Evolutionary conservation across 2,797 vertebrate species (phyloP).

Genomic region (Ctenochaetus hawaiiensis): DNA sequence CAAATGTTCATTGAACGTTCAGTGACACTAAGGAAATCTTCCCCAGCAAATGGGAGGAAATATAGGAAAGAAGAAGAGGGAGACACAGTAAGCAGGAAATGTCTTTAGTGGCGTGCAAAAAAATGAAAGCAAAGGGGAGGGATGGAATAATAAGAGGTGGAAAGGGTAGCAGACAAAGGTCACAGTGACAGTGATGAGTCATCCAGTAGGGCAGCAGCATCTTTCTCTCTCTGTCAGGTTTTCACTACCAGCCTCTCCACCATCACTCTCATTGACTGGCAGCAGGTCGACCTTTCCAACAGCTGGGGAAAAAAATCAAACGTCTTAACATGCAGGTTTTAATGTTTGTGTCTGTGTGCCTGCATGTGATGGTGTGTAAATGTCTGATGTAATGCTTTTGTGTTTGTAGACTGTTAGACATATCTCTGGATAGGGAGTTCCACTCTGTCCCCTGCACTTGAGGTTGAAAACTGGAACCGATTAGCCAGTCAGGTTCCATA

Average conservation of each 20-base stretch:
- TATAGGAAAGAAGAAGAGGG: neutral
- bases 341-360: neutral
- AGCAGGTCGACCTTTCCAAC: constrained; percentile 14
- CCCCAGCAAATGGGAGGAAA: constrained; percentile 8
- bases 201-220: constrained; percentile 56
- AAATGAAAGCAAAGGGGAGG: constrained; percentile 51
- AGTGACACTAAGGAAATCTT: constrained; percentile 11
- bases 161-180: constrained; percentile 72
- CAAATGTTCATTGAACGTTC: constrained; percentile 2
- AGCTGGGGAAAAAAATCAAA: neutral
- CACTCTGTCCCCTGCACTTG: constrained; percentile 34
- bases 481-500: constrained; percentile 65
- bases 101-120: constrained; percentile 39
- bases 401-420: constrained; percentile 7
- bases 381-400: neutral
- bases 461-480: constrained; percentile 37
- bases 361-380: neutral
- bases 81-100: constrained; percentile 24
- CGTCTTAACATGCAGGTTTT: constrained; percentile 14
- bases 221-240: constrained; percentile 26
- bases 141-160: constrained; percentile 37
- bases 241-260: constrained; percentile 28
- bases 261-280: constrained; percentile 48
- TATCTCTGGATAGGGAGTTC: neutral
- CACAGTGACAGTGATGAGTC: constrained; percentile 75